phyloP scores from a whole-genome alignment of 2,888 invertebrate genomes.

The Archaeoteleia sp. region DNA sequence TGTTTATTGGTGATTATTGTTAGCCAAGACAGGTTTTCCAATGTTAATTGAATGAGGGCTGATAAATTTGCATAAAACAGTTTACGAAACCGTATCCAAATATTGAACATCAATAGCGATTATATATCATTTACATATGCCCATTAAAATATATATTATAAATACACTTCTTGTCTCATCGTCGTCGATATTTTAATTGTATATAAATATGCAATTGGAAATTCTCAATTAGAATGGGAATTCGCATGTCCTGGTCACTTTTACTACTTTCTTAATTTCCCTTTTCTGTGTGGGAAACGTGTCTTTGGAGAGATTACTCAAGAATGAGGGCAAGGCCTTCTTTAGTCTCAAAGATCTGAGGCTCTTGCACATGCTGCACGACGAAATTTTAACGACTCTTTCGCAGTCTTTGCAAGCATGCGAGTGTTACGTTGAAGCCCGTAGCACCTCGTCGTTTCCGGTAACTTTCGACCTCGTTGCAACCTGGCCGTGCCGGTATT shows the following conservation, averaged over 20 bases:
- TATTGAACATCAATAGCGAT: too few species aligned
- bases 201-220: not conserved
- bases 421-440: slow-evolving; percentile 14
- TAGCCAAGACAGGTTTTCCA: too few species aligned
- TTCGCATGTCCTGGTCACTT: not conserved
- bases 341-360: slow-evolving; percentile 38
- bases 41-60: too few species aligned
- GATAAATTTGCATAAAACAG: too few species aligned
- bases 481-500: slow-evolving; percentile 22
- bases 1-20: too few species aligned
- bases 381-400: slow-evolving; percentile 48
- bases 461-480: slow-evolving; percentile 51
- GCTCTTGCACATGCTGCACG: slow-evolving; percentile 17
- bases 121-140: too few species aligned
- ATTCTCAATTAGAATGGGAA: too few species aligned
- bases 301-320: slow-evolving; percentile 25
- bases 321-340: slow-evolving; percentile 43
- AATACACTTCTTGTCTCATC: too few species aligned
- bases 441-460: slow-evolving; percentile 37
- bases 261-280: slow-evolving; percentile 17
- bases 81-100: too few species aligned
- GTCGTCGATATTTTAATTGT: too few species aligned
- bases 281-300: slow-evolving; percentile 8
- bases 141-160: too few species aligned
- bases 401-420: slow-evolving; percentile 13